Percentiles rank a stretch among this genome's conserved stretches.
Evolutionary conservation across 2,113 vertebrate species (phyloP).

Genomic region (Salvelinus alpinus): DNA sequence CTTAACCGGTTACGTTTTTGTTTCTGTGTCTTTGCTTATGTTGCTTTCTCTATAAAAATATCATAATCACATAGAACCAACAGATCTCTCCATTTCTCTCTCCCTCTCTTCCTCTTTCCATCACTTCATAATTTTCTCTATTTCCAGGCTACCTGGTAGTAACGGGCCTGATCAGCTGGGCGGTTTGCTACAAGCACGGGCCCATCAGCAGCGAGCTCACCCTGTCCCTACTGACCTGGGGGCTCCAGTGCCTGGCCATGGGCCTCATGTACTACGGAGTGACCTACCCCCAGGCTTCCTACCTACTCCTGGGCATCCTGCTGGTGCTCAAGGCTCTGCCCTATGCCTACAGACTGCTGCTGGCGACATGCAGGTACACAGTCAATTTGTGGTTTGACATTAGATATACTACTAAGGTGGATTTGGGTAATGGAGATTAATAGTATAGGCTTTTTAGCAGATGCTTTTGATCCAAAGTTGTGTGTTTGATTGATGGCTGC

Average conservation of each 20-base stretch:
- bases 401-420: background rate
- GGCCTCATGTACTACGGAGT: conserved; percentile 71
- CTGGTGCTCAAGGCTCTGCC: conserved; percentile 55
- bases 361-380: conserved; percentile 61
- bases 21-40: too few species aligned
- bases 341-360: conserved; percentile 38
- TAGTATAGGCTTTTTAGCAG: background rate
- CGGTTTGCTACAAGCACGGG: conserved; percentile 73
- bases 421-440: conserved; percentile 11
- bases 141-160: conserved; percentile 72
- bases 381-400: too few species aligned
- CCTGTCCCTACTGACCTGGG: conserved; percentile 66
- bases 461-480: background rate
- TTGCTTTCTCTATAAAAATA: too few species aligned
- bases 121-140: background rate
- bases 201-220: conserved; percentile 60
- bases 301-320: conserved; percentile 52
- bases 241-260: conserved; percentile 60
- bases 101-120: conserved; percentile 24
- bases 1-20: too few species aligned
- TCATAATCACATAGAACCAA: background rate
- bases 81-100: background rate
- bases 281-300: conserved; percentile 63
- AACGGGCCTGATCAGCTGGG: conserved; percentile 70
- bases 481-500: background rate